Base-by-base conservation (phyloP, 2,113 vertebrate species). In the Oncorhynchus masou region DNA sequence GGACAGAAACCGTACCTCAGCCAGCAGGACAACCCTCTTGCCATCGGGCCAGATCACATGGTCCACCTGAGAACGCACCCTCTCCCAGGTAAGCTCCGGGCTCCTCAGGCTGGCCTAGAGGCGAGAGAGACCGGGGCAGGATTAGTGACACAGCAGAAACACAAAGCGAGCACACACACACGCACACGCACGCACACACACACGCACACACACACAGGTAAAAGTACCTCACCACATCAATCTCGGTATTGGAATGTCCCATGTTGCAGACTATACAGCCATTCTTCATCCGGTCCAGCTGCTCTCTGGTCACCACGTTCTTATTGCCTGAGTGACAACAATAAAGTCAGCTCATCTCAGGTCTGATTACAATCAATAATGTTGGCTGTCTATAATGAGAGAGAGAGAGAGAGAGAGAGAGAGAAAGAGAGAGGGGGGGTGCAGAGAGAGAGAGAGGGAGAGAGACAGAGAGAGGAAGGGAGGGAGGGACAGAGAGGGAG, bases 181-280 rank as follows among this genome's bases (percentile, higher is more conserved):
- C 34, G 8, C 34, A 39, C 1, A 39, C 6, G 8, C 34, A 34
- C 39, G 11, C 39, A 45, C 39, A 45, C 39, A 45, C 39, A 39
- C 27, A 48, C 16, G 49, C 27, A 48, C 16, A 59, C 27, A 48
- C 16, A 45, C 27, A 48, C 16, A 59, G 16, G 24, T 9, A 39
- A 4, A 70, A 60, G 20, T 16, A 66, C 29, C 94, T 94, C 88
- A 98, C 98, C 94, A 99, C 98, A 12, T 99, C 98, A 0, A 99
- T 99, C 91, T 99, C 98, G 0, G 98, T 99, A 86, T 99, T 99
- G 88, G 97, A 99, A 80, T 99, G 98, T 60, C 98, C 98, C 97
- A 99, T 99, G 79, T 99, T 99, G 91, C 98, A 99, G 0, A 99
- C 96, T 0, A 99, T 99, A 88, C 97, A 98, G 83, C 97, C 97